Evolutionary conservation across 1,140 invertebrate species (phyloP).

Genomic region (Pseudomyrmex concolor): DNA sequence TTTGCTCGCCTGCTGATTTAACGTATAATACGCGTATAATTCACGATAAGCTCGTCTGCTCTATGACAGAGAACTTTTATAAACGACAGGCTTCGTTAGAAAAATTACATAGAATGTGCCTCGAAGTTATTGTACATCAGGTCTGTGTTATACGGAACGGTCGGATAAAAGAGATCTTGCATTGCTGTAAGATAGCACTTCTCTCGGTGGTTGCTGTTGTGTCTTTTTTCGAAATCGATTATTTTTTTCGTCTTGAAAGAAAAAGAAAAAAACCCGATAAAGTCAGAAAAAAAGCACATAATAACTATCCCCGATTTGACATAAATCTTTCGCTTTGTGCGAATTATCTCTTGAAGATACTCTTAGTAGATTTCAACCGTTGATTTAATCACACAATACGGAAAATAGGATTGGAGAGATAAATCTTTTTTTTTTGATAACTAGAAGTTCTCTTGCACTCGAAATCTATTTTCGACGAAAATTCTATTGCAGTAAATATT

Average conservation of each 20-base stretch:
- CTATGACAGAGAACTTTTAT: constrained; percentile 8
- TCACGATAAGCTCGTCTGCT: not conserved
- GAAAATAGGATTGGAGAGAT: too few relatives aligned
- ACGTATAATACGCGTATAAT: not conserved
- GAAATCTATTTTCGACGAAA: not conserved
- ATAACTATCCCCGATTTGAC: too few relatives aligned
- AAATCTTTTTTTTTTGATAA: not conserved
- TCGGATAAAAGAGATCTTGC: too few relatives aligned
- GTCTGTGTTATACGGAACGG: too few relatives aligned
- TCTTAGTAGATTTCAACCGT: not conserved
- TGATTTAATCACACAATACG: not conserved
- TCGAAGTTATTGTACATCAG: too few relatives aligned
- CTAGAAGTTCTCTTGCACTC: not conserved
- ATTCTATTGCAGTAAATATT: not conserved
- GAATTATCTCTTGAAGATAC: too few relatives aligned
- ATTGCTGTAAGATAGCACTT: too few relatives aligned
- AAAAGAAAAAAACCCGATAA: too few relatives aligned
- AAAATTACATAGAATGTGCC: not conserved
- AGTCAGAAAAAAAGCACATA: too few relatives aligned
- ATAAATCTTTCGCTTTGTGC: too few relatives aligned
- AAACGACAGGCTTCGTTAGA: not conserved
- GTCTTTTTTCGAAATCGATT: not conserved
- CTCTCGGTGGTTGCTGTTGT: too few relatives aligned
- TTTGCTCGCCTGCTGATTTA: not conserved
- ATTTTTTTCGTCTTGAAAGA: not conserved